A percentile compares a stretch with the other conserved stretches of the same genome.
Conservation (phyloP, 2,113 vertebrate genomes). For the Pandion haliaetus region DNA sequence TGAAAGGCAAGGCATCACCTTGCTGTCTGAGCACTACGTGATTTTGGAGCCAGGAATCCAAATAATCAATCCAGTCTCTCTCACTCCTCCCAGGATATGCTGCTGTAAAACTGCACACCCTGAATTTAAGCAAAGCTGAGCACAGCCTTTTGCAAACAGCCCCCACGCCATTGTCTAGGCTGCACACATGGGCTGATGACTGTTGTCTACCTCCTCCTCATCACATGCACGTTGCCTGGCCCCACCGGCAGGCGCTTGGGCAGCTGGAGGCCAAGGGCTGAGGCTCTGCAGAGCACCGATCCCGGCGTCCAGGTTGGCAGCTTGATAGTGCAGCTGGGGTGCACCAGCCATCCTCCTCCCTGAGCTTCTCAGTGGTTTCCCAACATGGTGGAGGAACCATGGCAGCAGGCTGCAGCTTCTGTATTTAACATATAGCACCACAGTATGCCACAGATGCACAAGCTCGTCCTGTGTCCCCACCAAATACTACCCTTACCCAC, state of each 20-base stretch:
- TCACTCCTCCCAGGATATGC: fast-evolving
- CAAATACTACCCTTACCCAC: neutral
- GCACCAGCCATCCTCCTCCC: neutral
- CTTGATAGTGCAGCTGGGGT: neutral
- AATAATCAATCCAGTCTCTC: neutral
- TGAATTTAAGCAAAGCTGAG: neutral
- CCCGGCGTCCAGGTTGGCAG: fast-evolving
- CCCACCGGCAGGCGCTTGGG: fast-evolving
- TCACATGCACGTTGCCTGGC: fast-evolving
- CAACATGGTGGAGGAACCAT: fast-evolving
- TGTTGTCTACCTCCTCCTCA: neutral
- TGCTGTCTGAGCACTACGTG: neutral
- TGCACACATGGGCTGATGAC: fast-evolving
- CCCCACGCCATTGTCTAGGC: fast-evolving
- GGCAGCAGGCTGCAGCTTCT: neutral
- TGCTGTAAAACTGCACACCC: neutral
- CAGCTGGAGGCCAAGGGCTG: fast-evolving
- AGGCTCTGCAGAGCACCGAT: neutral
- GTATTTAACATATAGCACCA: neutral
- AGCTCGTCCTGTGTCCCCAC: neutral
- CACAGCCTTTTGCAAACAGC: neutral
- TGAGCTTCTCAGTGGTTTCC: neutral
- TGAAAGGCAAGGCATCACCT: neutral
- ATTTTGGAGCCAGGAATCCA: neutral
- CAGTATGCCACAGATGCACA: fast-evolving